Evolutionary conservation across 2,888 invertebrate genomes (phyloP), one percentile per base, ranked within the genome.

Genomic region (Gisinianus flammeolus): DNA sequence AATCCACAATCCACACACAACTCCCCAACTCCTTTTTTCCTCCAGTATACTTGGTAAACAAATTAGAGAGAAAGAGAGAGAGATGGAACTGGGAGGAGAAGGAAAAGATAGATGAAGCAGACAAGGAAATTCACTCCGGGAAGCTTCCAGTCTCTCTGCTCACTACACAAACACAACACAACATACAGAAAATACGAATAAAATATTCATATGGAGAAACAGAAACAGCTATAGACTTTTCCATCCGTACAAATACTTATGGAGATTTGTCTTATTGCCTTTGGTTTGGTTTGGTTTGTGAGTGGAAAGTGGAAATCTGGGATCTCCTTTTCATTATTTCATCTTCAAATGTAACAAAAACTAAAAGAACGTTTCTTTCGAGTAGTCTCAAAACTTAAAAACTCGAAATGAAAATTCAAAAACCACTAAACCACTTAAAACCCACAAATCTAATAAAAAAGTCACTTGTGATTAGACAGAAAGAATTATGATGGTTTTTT

Each of bases 61-160:
- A 70, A 70, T 70, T 54, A 52, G 52, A 44, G 44, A 52, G 70
- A 62, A 12, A 28, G 62, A 62, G 62, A 26, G 62, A 62, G 28
- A 28, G 12, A 44, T 4, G 44, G 31, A 26, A 30, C 30, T 31
- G 31, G 67, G 67, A 33, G 33, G 33, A 33, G 67, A 31, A 31
- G 33, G 33, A 67, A 31, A 70, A 52, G 28, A 54, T 28, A 26
- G 54, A 54, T 69, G 69, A 69, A 69, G 26, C 44, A 44, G 69
- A 69, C 69, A 44, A 69, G 69, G 52, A 52, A 52, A 28, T n/a
- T 70, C 70, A 70, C 70, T 70, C 70, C 70, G 54, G 70, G 70
- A 70, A 35, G 54, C 70, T 70, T 28, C 26, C n/a, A n/a, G 19
- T n/a, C 19, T n/a, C 26, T 4, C 64, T 16, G 64, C n/a, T n/a